Base-by-base conservation (phyloP, 2,797 vertebrate genomes). In the Enteromius radiatus region DNA sequence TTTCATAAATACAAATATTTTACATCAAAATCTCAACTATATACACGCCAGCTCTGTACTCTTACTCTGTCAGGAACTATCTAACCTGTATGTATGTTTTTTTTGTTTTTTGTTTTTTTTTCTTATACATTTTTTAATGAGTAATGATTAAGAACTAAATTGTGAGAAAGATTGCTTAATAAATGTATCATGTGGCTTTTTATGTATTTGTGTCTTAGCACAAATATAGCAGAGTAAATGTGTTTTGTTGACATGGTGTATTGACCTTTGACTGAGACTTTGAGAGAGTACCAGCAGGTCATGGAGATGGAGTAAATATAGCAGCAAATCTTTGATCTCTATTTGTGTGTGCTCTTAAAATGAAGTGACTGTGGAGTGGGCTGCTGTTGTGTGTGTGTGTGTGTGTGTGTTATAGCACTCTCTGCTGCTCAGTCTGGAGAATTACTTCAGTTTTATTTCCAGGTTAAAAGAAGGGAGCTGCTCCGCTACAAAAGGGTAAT, bases 281-380 rank as follows among this genome's bases (percentile, higher is more conserved):
- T 61, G 23, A 73, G 28, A 31, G 28, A 71, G 36, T 67, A 49
- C 49, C 78, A 28, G 33, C n/a, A 64, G 65, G 11, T 17, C 31
- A 52, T 61, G 65, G 31, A 52, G 45, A 52, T 49, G 41, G 33
- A 56, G 71, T 79, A 83, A 80, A 84, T 81, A 71, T 68, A 80
- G 61, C 61, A 68, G 52, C n/a, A 70, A 70, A 52, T 75, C 23
- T 38, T 19, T 78, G 45, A 82, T 82, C 70, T 79, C 17, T 63
- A 6, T 54, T 43, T 33, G 19, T 49, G 7, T 3, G 21, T 56
- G 45, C 45, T 80, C 36, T 65, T 23, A 5, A 65, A 80, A 31
- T 65, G 12, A 49, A 78, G 36, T 31, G 43, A 43, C 14, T 56
- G 28, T 52, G 56, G 5, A 26, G n/a, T 52, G 47, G 17, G 14